Base-by-base conservation (phyloP, 2,113 vertebrate species). In the Trematomus loennbergii region DNA sequence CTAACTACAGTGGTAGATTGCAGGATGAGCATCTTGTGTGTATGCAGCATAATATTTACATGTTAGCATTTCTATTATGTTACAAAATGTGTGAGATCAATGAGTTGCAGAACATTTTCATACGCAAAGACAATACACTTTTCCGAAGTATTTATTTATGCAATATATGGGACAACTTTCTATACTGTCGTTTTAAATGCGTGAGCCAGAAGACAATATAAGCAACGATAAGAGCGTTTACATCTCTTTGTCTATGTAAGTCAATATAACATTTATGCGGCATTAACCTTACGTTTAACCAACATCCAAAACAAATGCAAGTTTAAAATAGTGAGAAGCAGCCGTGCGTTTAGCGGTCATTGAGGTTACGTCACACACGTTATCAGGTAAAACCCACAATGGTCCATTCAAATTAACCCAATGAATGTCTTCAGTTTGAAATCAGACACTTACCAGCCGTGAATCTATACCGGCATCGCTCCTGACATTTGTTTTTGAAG, bases 401-500 rank as follows among this genome's bases (percentile, higher is more conserved):
- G 7, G 0, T 71, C 65, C 0, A 0, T 5, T 64, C 49, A 15
- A 17, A 75, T 15, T 20, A 6, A 20, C 11, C 53, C 8, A 8
- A 54, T 3, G 12, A 29, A 53, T 0, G 0, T n/a, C 2, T 3
- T 2, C 5, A 1, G 0, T 0, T 1, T 57, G 2, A 40, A 15
- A 9, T 5, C 7, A 11, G 18, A 50, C 0, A 89, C 90, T 93
- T 65, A 95, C 96, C 82, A 95, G 33, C 12, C 89, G 88, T 17
- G 86, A 87, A 87, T 95, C 93, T 15, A 92, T 90, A 18, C 94
- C 94, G 10, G 94, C 87, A 12, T 93, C 93, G 13, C 88, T 86
- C 20, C 83, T 55, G 0, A 18, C 3, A 1, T 9, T 78, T 1
- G 25, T 72, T 75, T 88, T 88, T 0, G 80, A 13, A 57, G 62